Base-by-base conservation (phyloP, 2,113 vertebrate species). In the Aphyosemion australe region DNA sequence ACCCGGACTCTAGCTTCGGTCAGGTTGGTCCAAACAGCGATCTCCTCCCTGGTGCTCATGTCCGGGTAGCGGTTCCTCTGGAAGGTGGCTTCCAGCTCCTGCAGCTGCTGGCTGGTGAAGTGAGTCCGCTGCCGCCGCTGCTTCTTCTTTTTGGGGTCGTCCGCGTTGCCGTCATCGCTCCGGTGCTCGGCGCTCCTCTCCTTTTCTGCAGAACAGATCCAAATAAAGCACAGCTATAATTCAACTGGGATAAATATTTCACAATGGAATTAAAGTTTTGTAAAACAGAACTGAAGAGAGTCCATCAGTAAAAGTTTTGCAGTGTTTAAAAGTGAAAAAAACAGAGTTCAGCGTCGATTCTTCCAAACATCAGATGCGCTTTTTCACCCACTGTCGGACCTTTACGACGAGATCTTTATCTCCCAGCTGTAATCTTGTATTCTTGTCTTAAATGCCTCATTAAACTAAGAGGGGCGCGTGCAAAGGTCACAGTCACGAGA, bases 1-100 rank as follows among this genome's bases (percentile, higher is more conserved):
- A 99, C 97, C 95, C 97, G 89, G 20, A 99, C 97, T 80, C 97
- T 91, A 43, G 97, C 96, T 88, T 99, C 97, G 0, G 97, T 99
- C 81, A 99, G 95, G 90, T 99, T 99, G 87, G 97, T 99, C 97
- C 97, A 99, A 53, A 99, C 97, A 0, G 97, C 96, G 77, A 99
- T 99, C 91, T 99, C 97, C 91, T 99, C 97, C 69, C 97, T 65
- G 91, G 96, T 98, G 89, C 96, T 97, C 97, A 99, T 99, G 86
- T 99, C 97, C 1, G 97, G 97, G 82, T 99, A 99, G 67, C 97
- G 96, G 89, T 99, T 99, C 82, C 97, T 79, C 89, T 99, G 97
- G 88, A 99, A 99, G 16, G 97, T 99, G 81, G 96, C 94, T 63
- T 99, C 97, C 78, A 99, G 94, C 91, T 99, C 97, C 84, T 99